phyloP scores from a whole-genome alignment of 2,888 invertebrate genomes.

The Ametastegia equiseti region DNA sequence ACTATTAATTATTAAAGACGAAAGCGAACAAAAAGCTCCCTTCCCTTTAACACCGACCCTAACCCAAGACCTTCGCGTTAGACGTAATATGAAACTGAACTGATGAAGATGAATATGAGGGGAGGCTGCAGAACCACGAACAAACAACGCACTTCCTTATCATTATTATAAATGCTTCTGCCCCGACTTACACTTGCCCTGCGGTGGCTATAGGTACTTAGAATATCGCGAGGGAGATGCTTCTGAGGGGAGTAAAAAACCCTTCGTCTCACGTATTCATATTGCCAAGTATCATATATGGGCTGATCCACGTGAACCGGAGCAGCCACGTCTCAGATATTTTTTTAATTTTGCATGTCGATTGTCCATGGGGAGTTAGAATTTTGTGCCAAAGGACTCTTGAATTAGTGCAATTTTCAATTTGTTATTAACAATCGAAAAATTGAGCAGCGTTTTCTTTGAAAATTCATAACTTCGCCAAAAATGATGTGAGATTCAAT shows the following conservation, averaged over 20 bases:
- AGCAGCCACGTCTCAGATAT: too few relatives aligned
- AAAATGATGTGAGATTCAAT: too few relatives aligned
- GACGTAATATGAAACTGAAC: conserved; percentile 8
- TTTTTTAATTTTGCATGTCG: too few relatives aligned
- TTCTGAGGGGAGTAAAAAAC: not conserved
- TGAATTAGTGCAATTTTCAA: too few relatives aligned
- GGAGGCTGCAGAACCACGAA: conserved; percentile 3
- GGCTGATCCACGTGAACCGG: not conserved
- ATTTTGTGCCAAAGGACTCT: too few relatives aligned
- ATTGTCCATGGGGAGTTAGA: too few relatives aligned
- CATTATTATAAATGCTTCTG: conserved; percentile 39
- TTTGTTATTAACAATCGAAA: too few relatives aligned
- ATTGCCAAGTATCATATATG: not conserved
- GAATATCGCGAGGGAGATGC: conserved; percentile 14
- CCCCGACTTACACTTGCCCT: conserved; percentile 3
- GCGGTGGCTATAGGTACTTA: too few relatives aligned
- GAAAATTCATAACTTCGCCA: too few relatives aligned
- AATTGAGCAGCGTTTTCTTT: too few relatives aligned
- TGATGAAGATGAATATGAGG: conserved; percentile 37
- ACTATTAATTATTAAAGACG: conserved; percentile 22
- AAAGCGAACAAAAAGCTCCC: not conserved
- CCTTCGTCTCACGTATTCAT: conserved; percentile 22
- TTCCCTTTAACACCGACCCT: not conserved
- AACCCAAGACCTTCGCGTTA: not conserved
- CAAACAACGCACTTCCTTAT: conserved; percentile 44